Base-by-base conservation (phyloP, 2,113 vertebrate species). In the Brachypteracias leptosomus region DNA sequence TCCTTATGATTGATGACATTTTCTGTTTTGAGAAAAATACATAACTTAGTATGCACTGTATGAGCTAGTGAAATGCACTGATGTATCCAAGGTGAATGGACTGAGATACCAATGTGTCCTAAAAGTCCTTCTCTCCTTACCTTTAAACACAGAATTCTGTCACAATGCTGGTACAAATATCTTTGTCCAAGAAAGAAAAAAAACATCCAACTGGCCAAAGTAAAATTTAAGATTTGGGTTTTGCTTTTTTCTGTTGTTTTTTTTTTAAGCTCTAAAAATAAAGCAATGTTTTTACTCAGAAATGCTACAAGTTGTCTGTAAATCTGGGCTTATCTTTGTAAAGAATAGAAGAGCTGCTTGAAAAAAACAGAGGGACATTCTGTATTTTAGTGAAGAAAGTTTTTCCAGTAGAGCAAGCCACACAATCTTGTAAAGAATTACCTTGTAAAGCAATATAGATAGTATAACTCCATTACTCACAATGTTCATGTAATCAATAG, bases 1-100 rank as follows among this genome's bases (percentile, higher is more conserved):
- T 99, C 99, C 95, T 99, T 99, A 87, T 99, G 98, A 97, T 99
- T 99, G 96, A 99, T 99, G 88, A 99, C 98, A 80, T 98, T 99
- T 97, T 99, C 99, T 99, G 96, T 98, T 97, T 90, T 92, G 96
- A 97, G 95, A 96, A 95, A 97, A 97, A 98, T 24, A 73, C 3
- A 38, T 14, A 96, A 85, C 35, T 97, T 88, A 95, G 84, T 94
- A 94, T 7, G 14, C 26, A 51, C 8, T 47, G 14, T 70, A 47
- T 36, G 7, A 95, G 33, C n/a, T 83, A 20, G 6, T 81, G 67
- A 84, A 91, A 74, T 40, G 11, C 6, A 1, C 2, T 88, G 19
- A 72, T 4, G 1, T 38, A 66, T 52, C 19, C 57, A 49, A 4
- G 16, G 24, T 46, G 72, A 74, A 71, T 22, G 18, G 42, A 66